Percentiles rank a stretch among this genome's conserved stretches.
phyloP scores from a whole-genome alignment of 37 sponge, comb jelly and placozoan genomes.

The Ianthella basta region DNA sequence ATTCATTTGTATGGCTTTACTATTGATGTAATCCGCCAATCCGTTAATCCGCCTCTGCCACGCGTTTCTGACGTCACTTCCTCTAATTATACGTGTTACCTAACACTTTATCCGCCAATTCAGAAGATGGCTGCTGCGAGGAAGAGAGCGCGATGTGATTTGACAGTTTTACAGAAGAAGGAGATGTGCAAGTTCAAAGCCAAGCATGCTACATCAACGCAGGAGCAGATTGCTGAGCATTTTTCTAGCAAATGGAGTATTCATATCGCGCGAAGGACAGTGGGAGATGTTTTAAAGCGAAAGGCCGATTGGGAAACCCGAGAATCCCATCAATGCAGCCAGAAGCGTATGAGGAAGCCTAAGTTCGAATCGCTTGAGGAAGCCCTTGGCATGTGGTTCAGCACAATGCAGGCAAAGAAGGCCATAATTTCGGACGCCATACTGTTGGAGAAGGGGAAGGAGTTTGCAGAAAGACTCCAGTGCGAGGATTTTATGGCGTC shows the following conservation, averaged over 20 bases:
- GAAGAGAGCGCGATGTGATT: no score
- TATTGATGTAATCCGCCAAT: no score
- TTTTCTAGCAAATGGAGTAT: conserved; percentile 12
- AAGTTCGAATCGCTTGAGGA: conserved; percentile 13
- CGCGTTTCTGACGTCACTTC: no score
- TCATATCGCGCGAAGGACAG: conserved; percentile 9
- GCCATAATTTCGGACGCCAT: not conserved
- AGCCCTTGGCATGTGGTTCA: conserved; percentile 11
- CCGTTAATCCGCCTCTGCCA: no score
- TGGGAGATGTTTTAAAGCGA: conserved; percentile 11
- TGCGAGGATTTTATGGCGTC: conserved; percentile 7
- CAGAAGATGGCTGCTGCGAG: no score
- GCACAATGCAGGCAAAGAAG: conserved; percentile 26
- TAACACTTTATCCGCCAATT: no score
- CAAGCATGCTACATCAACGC: conserved; percentile 1
- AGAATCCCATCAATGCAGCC: not conserved
- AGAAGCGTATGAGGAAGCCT: conserved; percentile 10
- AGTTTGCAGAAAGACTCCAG: not conserved
- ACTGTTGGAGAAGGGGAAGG: conserved; percentile 5
- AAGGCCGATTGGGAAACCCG: conserved; percentile 10
- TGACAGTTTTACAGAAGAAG: no score
- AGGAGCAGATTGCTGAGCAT: conserved; percentile 7
- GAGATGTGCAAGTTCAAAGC: not conserved
- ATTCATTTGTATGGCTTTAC: no score
- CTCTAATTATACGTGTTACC: no score